A percentile compares a stretch with the other conserved stretches of the same genome.
phyloP scores from a whole-genome alignment of 2,888 invertebrate species.

The Vanessa cardui region DNA sequence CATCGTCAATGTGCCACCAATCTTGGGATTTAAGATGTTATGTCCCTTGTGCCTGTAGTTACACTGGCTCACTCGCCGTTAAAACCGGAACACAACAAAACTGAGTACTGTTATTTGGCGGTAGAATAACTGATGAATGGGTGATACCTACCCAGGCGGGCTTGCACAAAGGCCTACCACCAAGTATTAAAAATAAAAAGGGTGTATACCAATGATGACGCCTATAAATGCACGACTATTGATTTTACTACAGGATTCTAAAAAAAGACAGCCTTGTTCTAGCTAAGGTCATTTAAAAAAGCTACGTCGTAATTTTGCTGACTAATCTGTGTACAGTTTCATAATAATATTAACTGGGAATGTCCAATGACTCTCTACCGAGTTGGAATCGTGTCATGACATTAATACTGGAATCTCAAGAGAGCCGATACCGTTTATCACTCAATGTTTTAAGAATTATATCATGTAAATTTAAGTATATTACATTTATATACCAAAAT shows the following conservation, averaged over 20 bases:
- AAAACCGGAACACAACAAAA: no score
- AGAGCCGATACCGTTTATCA: background rate
- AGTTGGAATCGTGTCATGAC: background rate
- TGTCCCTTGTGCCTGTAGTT: no score
- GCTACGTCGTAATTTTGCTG: background rate
- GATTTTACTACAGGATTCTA: slow-evolving; percentile 10
- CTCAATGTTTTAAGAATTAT: background rate
- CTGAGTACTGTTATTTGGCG: no score
- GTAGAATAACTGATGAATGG: no score
- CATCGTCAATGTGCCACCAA: no score
- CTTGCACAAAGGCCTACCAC: no score
- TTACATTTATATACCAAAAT: no score
- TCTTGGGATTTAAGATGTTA: no score
- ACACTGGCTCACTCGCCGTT: no score
- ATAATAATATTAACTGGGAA: slow-evolving; percentile 1
- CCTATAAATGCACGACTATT: background rate
- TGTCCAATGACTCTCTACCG: background rate
- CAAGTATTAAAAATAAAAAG: no score
- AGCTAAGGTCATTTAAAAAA: background rate
- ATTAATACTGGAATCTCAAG: background rate
- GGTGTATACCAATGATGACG: background rate
- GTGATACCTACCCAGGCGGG: no score
- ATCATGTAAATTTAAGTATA: no score
- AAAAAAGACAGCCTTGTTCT: slow-evolving; percentile 1
- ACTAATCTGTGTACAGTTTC: background rate